phyloP scores from a whole-genome alignment of 1,140 invertebrate species.

The Panagrolaimus sp. region DNA sequence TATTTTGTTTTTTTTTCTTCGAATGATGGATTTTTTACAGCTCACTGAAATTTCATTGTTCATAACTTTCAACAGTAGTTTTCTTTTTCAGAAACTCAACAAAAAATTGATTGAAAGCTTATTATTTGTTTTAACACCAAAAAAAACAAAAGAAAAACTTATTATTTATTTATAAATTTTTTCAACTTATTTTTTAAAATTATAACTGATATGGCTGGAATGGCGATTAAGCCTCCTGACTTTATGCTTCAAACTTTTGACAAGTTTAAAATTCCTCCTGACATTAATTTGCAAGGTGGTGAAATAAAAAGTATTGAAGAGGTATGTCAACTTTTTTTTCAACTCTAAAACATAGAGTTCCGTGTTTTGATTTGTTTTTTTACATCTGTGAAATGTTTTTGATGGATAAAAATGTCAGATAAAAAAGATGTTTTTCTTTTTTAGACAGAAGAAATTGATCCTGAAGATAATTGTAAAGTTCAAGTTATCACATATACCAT shows the following conservation, averaged over 20 bases:
- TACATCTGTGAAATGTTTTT: not conserved
- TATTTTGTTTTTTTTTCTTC: too few species aligned
- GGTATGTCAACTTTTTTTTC: not conserved
- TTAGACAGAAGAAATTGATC: conserved; percentile 47
- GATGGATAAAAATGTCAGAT: not conserved
- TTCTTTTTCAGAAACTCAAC: too few species aligned
- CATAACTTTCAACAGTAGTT: too few species aligned
- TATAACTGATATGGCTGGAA: conserved; percentile 16
- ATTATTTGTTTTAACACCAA: too few species aligned
- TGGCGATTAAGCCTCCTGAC: conserved; percentile 10
- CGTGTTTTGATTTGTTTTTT: not conserved
- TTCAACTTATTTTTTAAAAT: conserved; percentile 1
- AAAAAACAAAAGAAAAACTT: too few species aligned
- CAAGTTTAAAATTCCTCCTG: conserved; percentile 11
- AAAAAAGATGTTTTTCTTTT: conserved; percentile 21
- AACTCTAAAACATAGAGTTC: not conserved
- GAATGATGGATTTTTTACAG: too few species aligned
- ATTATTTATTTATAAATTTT: not conserved
- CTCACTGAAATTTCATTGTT: too few species aligned
- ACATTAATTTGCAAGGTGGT: conserved; percentile 11
- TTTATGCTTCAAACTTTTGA: conserved; percentile 17
- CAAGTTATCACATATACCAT: conserved; percentile 42
- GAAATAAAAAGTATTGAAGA: conserved; percentile 17
- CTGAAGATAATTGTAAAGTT: conserved; percentile 49
- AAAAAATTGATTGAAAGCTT: too few species aligned